Percentiles rank a stretch among this genome's conserved stretches.
These are phyloP conservation scores for Myrmophylax atrothorax DNA, from an alignment of 2,113 vertebrate species.

Conservation along the genomic window DNA sequence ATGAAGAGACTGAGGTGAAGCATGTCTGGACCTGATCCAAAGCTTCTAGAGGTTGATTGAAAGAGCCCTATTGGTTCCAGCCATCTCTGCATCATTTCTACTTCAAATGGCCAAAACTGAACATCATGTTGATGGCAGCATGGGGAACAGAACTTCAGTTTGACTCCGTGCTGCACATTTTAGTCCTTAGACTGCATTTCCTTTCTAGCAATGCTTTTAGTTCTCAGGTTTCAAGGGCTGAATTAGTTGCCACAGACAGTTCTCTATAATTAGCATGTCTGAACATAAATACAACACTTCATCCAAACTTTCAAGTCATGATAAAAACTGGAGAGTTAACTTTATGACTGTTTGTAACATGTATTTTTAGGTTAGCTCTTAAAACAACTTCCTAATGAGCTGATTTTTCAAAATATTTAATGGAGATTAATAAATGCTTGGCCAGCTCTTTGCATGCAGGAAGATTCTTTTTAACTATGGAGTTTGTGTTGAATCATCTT, in stretches of 20 bases:
- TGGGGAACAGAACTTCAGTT: background rate
- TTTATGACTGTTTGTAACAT: background rate
- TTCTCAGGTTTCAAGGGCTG: conserved; percentile 8
- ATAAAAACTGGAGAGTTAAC: background rate
- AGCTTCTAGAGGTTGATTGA: background rate
- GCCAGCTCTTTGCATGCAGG: background rate
- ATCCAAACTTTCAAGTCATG: background rate
- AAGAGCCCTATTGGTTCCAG: background rate
- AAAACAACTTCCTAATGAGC: background rate
- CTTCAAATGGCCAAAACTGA: background rate
- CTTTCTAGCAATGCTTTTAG: background rate
- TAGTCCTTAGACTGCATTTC: background rate
- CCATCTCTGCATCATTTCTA: background rate
- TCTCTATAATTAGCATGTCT: background rate
- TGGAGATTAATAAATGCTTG: background rate
- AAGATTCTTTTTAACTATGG: background rate
- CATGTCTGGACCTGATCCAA: background rate
- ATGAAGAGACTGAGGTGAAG: background rate
- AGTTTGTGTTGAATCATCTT: background rate
- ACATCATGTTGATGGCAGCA: background rate
- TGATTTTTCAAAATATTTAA: conserved; percentile 4
- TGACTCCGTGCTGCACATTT: background rate
- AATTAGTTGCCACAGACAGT: background rate
- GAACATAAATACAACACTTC: background rate
- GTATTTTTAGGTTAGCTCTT: background rate